Evolutionary conservation across 2,797 vertebrate species (phyloP), one percentile per base, ranked within the genome.

Genomic region (Typhlichthys eigenmanni): DNA sequence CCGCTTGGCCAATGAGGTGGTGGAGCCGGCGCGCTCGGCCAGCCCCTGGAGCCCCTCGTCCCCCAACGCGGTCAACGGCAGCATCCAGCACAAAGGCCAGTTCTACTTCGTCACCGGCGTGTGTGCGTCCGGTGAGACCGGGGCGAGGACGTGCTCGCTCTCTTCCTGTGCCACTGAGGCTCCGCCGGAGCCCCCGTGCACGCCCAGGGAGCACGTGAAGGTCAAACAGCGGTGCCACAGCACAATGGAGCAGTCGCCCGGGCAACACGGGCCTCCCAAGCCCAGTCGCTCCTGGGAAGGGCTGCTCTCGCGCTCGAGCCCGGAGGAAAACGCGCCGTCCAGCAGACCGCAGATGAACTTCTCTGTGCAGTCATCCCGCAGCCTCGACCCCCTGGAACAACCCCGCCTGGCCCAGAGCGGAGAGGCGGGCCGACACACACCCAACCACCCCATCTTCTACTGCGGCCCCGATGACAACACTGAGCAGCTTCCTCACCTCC

Each of bases 101-200:
- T 93, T 90, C 69, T 94, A 93, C 72, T 93, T 92, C 60, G 86
- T 93, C 56, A 93, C 92, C 0, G 92, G 91, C 24, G 65, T 93
- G 64, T 90, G 81, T 62, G 88, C 85, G 59, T 65, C 69, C 0
- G 71, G 85, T 3, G 90, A 89, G 29, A 61, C 81, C 11, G 66
- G 75, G 24, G 63, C 55, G 43, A 83, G 71, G 69, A 81, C 71
- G 3, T 66, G 76, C 48, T 84, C 83, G 14, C 17, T 77, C 10
- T 76, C 90, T 43, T 50, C 85, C 3, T 80, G 81, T 60, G 83
- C 82, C 8, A 71, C 64, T 13, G 90, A 90, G 13, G 46, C 67
- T 4, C 78, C 12, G 85, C 83, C 53, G 66, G 69, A 45, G 68
- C 76, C 10, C 50, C 75, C 13, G 47, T 67, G 47, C 16, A 58